Base-by-base conservation (phyloP, 2,888 invertebrate genomes). In the Cephus runcator region DNA sequence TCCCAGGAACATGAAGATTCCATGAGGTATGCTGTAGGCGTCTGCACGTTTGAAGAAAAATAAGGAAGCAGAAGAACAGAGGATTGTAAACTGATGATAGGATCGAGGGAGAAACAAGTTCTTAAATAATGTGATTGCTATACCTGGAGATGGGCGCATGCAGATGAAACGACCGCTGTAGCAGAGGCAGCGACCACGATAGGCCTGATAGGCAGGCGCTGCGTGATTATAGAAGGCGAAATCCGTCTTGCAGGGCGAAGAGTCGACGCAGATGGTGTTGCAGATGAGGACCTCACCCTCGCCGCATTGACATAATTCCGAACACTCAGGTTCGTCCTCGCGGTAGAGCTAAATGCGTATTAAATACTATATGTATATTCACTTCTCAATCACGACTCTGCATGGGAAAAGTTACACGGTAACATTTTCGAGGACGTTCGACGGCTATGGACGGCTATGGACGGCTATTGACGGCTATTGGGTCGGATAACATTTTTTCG, bases 131-230 rank as follows among this genome's bases (percentile, higher is more conserved):
- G 56, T 56, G 56, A 56, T 35, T 36, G 74, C 85, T 89, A 3
- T 93, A 93, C 95, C 94, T 81, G 94, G 94, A 82, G 94, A 93
- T 78, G 97, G 97, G 88, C 97, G 95, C 96, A 97, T 97, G 92
- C 97, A 97, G 92, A 97, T 97, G 92, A 98, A 97, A 82, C 96
- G 95, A 68, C 97, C 97, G 34, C 97, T 97, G 92, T 97, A 97
- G 92, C 97, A 98, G 86, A 97, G 95, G 92, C 98, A 98, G 80
- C 97, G 94, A 69, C 97, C 97, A 69, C 97, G 94, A 91, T 96
- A 97, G 12, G 97, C 97, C 92, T 97, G 97, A 92, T 97, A 97
- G 77, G 97, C 96, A 11, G 97, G 97, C 3, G 97, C 96, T 69
- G 96, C 96, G 92, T 98, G 98, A 88, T 96, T 96, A 93, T 97